A percentile compares a stretch with the other conserved stretches of the same genome.
Evolutionary conservation across 2,888 invertebrate species (phyloP).

Genomic region (Noctua janthe): DNA sequence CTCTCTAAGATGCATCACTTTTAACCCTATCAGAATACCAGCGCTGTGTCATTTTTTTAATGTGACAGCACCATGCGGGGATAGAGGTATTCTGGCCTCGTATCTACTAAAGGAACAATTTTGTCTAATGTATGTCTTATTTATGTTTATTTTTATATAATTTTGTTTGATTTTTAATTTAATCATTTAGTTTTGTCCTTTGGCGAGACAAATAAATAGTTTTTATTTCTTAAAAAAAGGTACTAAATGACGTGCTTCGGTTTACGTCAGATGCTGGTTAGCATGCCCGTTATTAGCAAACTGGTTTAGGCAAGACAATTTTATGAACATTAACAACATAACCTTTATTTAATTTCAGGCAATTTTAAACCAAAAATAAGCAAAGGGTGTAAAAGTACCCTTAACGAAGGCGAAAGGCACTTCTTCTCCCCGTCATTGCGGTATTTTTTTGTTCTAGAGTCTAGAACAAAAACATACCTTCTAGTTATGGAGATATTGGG

Average conservation of each 20-base stretch:
- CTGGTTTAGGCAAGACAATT: neutral
- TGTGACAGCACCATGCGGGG: neutral
- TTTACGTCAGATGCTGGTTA: neutral
- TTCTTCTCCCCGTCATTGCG: too few relatives aligned
- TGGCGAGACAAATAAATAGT: neutral
- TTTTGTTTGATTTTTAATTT: neutral
- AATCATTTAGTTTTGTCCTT: neutral
- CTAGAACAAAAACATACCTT: too few relatives aligned
- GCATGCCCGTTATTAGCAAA: neutral
- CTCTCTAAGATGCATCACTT: neutral
- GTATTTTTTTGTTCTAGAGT: too few relatives aligned
- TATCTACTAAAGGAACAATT: neutral
- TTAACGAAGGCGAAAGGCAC: too few relatives aligned
- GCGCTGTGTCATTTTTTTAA: neutral
- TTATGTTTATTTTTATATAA: too few relatives aligned
- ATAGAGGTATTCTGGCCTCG: neutral
- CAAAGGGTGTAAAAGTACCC: too few relatives aligned
- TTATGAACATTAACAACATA: neutral
- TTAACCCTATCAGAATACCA: too few relatives aligned
- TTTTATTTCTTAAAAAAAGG: neutral
- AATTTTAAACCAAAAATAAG: too few relatives aligned
- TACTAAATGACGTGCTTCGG: neutral
- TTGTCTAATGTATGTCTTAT: neutral
- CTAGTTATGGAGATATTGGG: too few relatives aligned
- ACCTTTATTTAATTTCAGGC: neutral